A percentile compares a stretch with the other conserved stretches of the same genome.
Evolutionary conservation across 2,888 invertebrate genomes (phyloP).

Genomic region (Callyntrura sp.): DNA sequence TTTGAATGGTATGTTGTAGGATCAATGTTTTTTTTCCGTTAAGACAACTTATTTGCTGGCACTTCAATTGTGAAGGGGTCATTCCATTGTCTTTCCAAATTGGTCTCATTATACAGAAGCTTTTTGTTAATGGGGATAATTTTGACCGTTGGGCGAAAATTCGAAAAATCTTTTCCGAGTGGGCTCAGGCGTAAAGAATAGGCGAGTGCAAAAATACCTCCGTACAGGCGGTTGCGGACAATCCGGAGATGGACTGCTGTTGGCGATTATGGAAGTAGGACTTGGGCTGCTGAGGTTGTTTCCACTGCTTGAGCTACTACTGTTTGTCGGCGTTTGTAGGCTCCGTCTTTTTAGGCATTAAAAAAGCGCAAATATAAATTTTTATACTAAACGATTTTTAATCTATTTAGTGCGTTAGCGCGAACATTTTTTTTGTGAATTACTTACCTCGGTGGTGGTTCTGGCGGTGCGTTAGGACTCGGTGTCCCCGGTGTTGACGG

Average conservation of each 20-base stretch:
- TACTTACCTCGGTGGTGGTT: constrained; percentile 83
- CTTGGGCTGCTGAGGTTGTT: constrained; percentile 82
- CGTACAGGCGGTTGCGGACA: constrained; percentile 84
- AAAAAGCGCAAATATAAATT: constrained; percentile 22
- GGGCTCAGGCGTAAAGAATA: constrained; percentile 84
- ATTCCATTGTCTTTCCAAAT: constrained; percentile 7
- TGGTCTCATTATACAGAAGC: not conserved
- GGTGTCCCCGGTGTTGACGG: constrained; percentile 83
- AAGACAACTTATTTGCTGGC: not conserved
- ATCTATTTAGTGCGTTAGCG: too few species aligned
- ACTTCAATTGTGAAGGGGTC: too few species aligned
- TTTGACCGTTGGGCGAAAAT: constrained; percentile 80
- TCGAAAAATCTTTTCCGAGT: constrained; percentile 83
- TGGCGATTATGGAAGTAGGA: constrained; percentile 80
- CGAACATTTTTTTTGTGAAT: not conserved
- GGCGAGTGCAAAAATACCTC: constrained; percentile 84
- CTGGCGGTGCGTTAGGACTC: constrained; percentile 83
- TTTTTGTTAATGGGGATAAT: constrained; percentile 76
- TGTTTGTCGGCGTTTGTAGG: constrained; percentile 82
- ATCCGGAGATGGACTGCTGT: constrained; percentile 82
- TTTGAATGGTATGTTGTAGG: too few species aligned
- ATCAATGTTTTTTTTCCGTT: too few species aligned
- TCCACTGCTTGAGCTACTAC: constrained; percentile 82
- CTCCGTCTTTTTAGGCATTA: too few species aligned
- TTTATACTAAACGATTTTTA: too few species aligned